Evolutionary conservation across 1,140 invertebrate species (phyloP), one percentile per base, ranked within the genome.

Genomic region (Ceratoteleas bidentatus): DNA sequence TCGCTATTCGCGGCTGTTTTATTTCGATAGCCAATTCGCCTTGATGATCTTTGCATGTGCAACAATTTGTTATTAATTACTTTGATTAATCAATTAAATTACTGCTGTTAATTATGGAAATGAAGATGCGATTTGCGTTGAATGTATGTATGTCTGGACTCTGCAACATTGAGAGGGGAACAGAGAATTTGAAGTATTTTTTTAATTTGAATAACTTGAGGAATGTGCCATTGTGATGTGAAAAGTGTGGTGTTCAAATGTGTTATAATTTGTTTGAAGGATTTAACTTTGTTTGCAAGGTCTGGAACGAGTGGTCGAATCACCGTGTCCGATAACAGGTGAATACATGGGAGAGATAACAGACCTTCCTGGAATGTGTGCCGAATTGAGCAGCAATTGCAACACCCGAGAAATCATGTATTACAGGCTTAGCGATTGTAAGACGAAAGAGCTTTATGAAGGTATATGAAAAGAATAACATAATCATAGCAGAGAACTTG

Each of bases 311-410:
- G 80, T 89, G 16, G 90, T 92, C 36, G 91, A 93, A 83, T 93
- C 93, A 7, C 92, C 93, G 3, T 96, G 95, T 89, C 95, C 95
- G 16, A 94, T 96, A 76, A 93, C 93, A 14, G 95, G 95, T 0
- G 93, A 94, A 85, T 95, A 95, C 81, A 93, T 91, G 32, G 95
- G 95, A 45, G 88, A 91, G 45, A 94, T 95, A 78, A 94, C 94
- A 32, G 94, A 95, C 84, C 88, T 93, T n/a, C 90, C 91, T 11
- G 93, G 93, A 61, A 91, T 95, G 78, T 96, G 95, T 87, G 94
- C 94, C n/a, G 94, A 94, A 88, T 89, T 96, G 34, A 94, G 93
- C 73, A 95, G 94, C 36, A 94, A 95, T 85, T 95, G 95, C 87
- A 92, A 93, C 76, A 93, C 94, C 36, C 93, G 93, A 11, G 94